Evolutionary conservation across 2,797 vertebrate genomes (phyloP), one percentile per base, ranked within the genome.

Genomic region (Notamacropus eugenii): DNA sequence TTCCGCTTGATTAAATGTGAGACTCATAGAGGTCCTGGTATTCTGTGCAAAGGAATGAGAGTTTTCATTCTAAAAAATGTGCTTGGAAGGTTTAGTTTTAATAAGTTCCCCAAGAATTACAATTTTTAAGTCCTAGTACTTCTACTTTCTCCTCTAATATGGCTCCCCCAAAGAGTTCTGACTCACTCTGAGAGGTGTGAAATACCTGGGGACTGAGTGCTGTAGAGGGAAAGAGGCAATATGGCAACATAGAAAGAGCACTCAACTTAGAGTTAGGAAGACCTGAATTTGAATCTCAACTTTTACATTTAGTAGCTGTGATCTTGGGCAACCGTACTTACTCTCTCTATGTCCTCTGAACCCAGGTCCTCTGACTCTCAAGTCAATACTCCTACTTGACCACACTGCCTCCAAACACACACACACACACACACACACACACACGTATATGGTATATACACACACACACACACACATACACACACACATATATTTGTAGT

Each of bases 11-110:
- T 97, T 95, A 94, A 96, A 93, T 91, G 34, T 54, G 95, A 92
- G n/a, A 91, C 91, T 93, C 2, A 11, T 91, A 97, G 94, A 98
- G 50, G 96, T 97, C 90, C 96, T 92, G 67, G 95, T 96, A 96
- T 95, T 62, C 52, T 95, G 92, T 55, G 40, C 6, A 93, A 95
- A 91, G 4, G 96, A 91, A 96, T 92, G 97, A 97, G 95, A 28
- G 3, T 5, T 95, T 96, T 55, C 91, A 0, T 13, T 97, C 95
- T 95, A n/a, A 50, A 90, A 4, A 92, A n/a, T 54, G 93, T 67
- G 27, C 92, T 54, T 55, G 40, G 57, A 91, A 91, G 12, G 5
- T 95, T 55, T 82, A 9, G 74, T 93, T 96, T 59, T 58, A 96
- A 90, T n/a, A 62, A 92, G 29, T 24, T 92, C n/a, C 74, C 54